Conservation (phyloP, 2,888 invertebrate species). For the Drosophila infuscata region DNA sequence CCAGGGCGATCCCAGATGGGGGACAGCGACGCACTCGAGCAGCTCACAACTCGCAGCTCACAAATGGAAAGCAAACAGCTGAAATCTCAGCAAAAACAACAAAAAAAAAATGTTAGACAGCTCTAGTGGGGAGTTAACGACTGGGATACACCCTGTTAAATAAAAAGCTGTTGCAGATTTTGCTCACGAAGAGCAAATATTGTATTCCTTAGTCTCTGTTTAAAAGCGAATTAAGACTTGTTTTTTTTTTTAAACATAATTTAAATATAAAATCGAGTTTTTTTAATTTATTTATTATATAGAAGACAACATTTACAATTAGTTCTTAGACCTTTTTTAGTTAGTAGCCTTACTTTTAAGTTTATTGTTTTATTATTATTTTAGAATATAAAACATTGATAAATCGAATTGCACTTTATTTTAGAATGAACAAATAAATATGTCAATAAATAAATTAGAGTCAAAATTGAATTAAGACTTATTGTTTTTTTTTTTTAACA, state of each 20-base stretch:
- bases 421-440: no score
- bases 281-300: background rate
- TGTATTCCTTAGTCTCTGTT: background rate
- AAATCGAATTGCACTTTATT: no score
- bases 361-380: no score
- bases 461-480: background rate
- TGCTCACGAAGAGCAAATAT: background rate
- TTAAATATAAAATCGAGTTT: background rate
- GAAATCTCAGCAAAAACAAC: slow-evolving; percentile 39
- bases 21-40: slow-evolving; percentile 38
- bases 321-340: no score
- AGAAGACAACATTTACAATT: background rate
- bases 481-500: background rate
- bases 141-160: background rate
- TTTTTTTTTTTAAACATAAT: background rate
- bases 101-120: background rate
- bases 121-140: background rate
- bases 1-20: slow-evolving; percentile 26
- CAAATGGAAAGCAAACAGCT: slow-evolving; percentile 69
- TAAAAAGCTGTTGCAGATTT: background rate
- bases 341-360: no score
- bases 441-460: no score
- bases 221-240: background rate
- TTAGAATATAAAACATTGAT: no score
- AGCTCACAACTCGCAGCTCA: slow-evolving; percentile 28